These are phyloP conservation scores for Hydrocynus forskahlii DNA, from an alignment of 2,797 vertebrate species.

Conservation along the genomic window DNA sequence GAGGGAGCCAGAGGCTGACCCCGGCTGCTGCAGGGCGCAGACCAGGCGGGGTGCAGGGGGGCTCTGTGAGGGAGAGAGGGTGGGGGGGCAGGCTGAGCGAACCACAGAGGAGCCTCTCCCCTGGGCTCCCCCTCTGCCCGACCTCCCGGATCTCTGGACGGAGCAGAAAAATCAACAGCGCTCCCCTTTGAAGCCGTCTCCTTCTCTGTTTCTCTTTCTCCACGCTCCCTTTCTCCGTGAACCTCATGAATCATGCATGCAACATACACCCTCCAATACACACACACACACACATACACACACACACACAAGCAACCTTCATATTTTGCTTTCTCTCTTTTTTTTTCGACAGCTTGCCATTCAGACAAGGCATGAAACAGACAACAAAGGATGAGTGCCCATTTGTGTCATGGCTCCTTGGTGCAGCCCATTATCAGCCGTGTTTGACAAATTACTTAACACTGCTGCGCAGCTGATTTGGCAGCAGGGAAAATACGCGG, in stretches of 20 bases:
- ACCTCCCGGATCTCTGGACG: slow-evolving; percentile 79
- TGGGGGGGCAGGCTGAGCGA: slow-evolving; percentile 56
- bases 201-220: slow-evolving; percentile 65
- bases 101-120: slow-evolving; percentile 71
- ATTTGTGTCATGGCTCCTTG: slow-evolving; percentile 65
- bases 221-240: slow-evolving; percentile 71
- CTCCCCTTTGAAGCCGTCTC: slow-evolving; percentile 78
- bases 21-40: slow-evolving; percentile 70
- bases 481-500: slow-evolving; percentile 42
- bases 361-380: slow-evolving; percentile 57
- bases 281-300: slow-evolving; percentile 66
- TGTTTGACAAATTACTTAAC: slow-evolving; percentile 81
- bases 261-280: slow-evolving; percentile 64
- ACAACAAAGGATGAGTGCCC: slow-evolving; percentile 68
- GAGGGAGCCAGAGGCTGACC: slow-evolving; percentile 77
- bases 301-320: slow-evolving; percentile 62
- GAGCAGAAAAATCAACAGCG: slow-evolving; percentile 76
- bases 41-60: slow-evolving; percentile 50
- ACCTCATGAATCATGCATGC: slow-evolving; percentile 85
- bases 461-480: slow-evolving; percentile 61
- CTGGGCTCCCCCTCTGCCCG: slow-evolving; percentile 68
- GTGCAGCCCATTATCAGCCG: slow-evolving; percentile 69
- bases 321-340: slow-evolving; percentile 57
- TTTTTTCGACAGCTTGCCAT: slow-evolving; percentile 52
- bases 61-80: slow-evolving; percentile 31